Conservation (phyloP, 1,140 invertebrate genomes). For the Phocides pigmalion region DNA sequence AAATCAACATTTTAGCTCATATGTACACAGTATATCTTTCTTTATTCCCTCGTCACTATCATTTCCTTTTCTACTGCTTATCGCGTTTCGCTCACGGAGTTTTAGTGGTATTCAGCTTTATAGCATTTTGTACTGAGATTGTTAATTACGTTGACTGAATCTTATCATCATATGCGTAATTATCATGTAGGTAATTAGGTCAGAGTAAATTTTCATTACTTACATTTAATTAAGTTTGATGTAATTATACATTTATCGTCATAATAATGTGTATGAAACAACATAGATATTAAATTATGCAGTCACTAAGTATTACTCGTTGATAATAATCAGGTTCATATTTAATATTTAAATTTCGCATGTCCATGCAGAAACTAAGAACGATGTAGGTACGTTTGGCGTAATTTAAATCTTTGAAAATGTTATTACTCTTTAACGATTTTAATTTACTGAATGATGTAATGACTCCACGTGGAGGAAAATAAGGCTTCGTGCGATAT, state of each 20-base stretch:
- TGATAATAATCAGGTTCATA: neutral
- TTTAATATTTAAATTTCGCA: neutral
- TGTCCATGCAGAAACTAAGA: too few species aligned
- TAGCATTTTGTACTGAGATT: constrained; percentile 21
- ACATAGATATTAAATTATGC: too few species aligned
- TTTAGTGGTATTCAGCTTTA: constrained; percentile 13
- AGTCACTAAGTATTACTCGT: neutral
- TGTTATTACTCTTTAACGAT: neutral
- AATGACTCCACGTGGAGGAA: constrained; percentile 1
- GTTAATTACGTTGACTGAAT: constrained; percentile 3
- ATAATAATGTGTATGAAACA: neutral
- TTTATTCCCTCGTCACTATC: constrained; percentile 27
- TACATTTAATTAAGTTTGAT: constrained; percentile 2
- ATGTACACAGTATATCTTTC: constrained; percentile 39
- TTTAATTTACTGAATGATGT: neutral
- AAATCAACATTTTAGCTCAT: constrained; percentile 61
- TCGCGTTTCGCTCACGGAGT: constrained; percentile 23
- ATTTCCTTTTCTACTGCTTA: constrained; percentile 25
- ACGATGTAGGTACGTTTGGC: neutral
- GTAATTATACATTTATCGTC: neutral
- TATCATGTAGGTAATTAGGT: constrained; percentile 24
- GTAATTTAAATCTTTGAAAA: constrained; percentile 6
- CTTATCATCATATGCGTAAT: constrained; percentile 10
- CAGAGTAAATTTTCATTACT: neutral
- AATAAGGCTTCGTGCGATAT: constrained; percentile 17